phyloP scores from a whole-genome alignment of 2,113 vertebrate genomes.

The Jacana jacana region DNA sequence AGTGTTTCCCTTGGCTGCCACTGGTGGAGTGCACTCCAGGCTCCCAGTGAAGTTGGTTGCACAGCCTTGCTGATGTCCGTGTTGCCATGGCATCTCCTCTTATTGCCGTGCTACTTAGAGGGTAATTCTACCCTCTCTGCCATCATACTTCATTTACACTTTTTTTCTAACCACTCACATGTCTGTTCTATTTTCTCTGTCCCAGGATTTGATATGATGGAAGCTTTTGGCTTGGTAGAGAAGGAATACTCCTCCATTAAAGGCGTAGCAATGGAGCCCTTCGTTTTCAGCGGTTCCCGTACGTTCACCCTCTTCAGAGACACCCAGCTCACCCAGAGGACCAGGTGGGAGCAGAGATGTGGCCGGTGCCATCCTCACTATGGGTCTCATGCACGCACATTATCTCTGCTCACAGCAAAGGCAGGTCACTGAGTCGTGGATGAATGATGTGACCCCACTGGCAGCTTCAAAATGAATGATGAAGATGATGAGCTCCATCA shows the following conservation, averaged over 20 bases:
- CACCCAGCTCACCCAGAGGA: conserved; percentile 84
- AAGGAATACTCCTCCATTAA: conserved; percentile 83
- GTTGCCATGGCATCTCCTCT: background rate
- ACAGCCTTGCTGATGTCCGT: background rate
- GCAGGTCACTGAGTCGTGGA: background rate
- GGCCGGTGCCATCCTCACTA: background rate
- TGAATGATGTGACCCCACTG: background rate
- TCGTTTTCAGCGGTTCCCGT: conserved; percentile 76
- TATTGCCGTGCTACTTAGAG: background rate
- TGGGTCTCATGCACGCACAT: background rate
- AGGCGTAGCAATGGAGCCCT: conserved; percentile 86
- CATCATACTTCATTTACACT: background rate
- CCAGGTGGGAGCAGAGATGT: conserved; percentile 72
- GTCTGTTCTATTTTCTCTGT: background rate
- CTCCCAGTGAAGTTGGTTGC: background rate
- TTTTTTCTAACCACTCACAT: background rate
- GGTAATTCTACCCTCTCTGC: background rate
- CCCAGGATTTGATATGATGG: conserved; percentile 93
- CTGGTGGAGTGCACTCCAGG: background rate
- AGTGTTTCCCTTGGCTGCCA: background rate
- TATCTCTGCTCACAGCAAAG: background rate
- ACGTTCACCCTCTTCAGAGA: conserved; percentile 86
- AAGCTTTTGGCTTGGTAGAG: conserved; percentile 85
- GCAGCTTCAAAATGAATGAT: background rate
- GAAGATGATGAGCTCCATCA: background rate